Evolutionary conservation across 2,888 invertebrate genomes (phyloP).

Genomic region (Pasiphila rectangulata): DNA sequence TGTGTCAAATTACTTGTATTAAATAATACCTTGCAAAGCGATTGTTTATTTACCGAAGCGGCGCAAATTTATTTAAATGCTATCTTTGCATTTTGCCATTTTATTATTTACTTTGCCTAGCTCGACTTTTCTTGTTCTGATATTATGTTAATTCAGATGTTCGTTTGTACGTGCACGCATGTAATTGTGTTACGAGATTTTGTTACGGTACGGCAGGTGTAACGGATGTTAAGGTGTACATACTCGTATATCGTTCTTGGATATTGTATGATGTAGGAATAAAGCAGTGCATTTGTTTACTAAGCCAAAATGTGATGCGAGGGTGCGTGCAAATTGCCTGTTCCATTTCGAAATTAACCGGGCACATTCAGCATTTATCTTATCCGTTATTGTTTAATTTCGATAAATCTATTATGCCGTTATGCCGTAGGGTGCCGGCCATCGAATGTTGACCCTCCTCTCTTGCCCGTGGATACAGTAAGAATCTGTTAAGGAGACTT

Average conservation of each 20-base stretch:
- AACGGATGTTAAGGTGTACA: too few species aligned
- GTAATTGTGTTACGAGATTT: constrained; percentile 35
- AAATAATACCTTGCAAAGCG: constrained; percentile 15
- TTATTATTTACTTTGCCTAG: not conserved
- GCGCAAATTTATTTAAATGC: constrained; percentile 8
- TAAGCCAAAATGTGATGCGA: not conserved
- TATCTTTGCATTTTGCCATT: not conserved
- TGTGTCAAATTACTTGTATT: too few species aligned
- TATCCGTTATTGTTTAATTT: too few species aligned
- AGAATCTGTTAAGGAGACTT: too few species aligned
- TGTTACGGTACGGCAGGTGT: too few species aligned
- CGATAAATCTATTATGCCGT: too few species aligned
- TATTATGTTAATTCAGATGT: constrained; percentile 56
- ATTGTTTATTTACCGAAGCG: constrained; percentile 1
- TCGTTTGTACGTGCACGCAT: constrained; percentile 34
- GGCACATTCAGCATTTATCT: too few species aligned
- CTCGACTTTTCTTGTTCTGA: constrained; percentile 30
- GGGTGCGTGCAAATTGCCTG: too few species aligned
- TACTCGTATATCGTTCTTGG: constrained; percentile 50
- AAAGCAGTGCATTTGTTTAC: not conserved
- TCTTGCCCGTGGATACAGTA: too few species aligned
- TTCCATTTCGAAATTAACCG: too few species aligned
- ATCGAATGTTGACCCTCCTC: too few species aligned
- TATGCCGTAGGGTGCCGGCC: too few species aligned
- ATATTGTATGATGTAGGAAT: not conserved